Conservation (phyloP, 2,797 vertebrate species). For the Neomorphus geoffroyi region DNA sequence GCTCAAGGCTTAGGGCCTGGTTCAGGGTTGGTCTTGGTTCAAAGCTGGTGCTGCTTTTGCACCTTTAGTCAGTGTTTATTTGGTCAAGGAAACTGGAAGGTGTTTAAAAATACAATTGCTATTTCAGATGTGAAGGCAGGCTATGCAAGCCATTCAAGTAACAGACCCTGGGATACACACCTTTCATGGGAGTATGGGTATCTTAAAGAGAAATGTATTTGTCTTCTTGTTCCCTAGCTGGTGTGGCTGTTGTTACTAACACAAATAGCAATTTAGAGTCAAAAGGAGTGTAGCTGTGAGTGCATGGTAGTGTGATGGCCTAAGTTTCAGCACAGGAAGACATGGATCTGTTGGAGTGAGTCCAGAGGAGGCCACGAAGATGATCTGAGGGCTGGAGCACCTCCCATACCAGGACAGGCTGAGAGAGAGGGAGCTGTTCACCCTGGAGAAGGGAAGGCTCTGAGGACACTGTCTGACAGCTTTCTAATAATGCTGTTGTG, state of each 20-base stretch:
- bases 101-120: fast-evolving
- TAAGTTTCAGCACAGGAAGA: neutral
- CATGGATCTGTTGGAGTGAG: too few relatives aligned
- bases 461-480: too few relatives aligned
- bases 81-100: neutral
- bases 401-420: too few relatives aligned
- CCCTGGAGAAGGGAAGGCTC: too few relatives aligned
- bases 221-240: neutral
- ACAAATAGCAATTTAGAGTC: neutral
- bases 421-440: too few relatives aligned
- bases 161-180: neutral
- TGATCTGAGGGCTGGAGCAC: too few relatives aligned
- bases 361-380: too few relatives aligned
- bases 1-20: neutral
- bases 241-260: neutral
- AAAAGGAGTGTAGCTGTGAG: neutral
- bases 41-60: neutral
- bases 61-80: neutral
- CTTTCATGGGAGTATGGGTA: neutral
- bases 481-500: neutral
- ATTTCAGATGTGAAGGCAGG: neutral
- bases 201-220: neutral
- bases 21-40: neutral
- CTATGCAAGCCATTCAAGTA: neutral
- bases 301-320: neutral